Percentiles rank a stretch among this genome's conserved stretches.
These are phyloP conservation scores for Pogona vitticeps DNA, from an alignment of 2,113 vertebrate species.

Conservation along the genomic window DNA sequence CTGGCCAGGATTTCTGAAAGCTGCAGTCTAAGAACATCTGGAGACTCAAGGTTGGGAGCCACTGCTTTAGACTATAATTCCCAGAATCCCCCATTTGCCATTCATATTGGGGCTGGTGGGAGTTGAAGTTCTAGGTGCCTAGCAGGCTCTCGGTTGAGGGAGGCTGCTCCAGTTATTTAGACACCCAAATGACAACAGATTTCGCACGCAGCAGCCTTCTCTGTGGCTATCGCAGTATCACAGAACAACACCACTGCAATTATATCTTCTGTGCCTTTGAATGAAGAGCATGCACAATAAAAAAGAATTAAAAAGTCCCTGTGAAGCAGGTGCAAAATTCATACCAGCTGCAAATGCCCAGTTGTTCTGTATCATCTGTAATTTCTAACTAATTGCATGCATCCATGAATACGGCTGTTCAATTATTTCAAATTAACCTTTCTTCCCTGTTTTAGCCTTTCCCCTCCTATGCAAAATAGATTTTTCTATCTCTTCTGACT, in stretches of 20 bases:
- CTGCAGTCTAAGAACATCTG: too few relatives aligned
- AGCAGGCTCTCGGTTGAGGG: too few relatives aligned
- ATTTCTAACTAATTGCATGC: constrained; percentile 27
- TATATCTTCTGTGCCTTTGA: constrained; percentile 8
- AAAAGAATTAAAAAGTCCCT: background rate
- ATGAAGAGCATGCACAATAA: background rate
- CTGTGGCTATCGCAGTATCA: background rate
- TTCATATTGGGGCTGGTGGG: too few relatives aligned
- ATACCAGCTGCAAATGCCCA: background rate
- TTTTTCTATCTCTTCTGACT: background rate
- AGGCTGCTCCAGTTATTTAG: background rate
- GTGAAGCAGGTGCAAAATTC: background rate
- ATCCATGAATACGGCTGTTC: background rate
- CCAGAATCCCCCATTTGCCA: too few relatives aligned
- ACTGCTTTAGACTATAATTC: too few relatives aligned
- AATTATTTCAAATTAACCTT: constrained; percentile 34
- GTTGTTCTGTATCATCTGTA: background rate
- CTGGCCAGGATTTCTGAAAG: too few relatives aligned
- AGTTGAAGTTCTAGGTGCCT: too few relatives aligned
- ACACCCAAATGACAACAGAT: background rate
- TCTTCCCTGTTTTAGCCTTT: constrained; percentile 17
- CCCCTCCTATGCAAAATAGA: background rate
- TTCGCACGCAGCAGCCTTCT: constrained; percentile 1
- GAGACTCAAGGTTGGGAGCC: too few relatives aligned
- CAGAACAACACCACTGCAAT: background rate